These are phyloP conservation scores for Sminthurides bifidus DNA, from an alignment of 1,140 invertebrate genomes.

Conservation along the genomic window DNA sequence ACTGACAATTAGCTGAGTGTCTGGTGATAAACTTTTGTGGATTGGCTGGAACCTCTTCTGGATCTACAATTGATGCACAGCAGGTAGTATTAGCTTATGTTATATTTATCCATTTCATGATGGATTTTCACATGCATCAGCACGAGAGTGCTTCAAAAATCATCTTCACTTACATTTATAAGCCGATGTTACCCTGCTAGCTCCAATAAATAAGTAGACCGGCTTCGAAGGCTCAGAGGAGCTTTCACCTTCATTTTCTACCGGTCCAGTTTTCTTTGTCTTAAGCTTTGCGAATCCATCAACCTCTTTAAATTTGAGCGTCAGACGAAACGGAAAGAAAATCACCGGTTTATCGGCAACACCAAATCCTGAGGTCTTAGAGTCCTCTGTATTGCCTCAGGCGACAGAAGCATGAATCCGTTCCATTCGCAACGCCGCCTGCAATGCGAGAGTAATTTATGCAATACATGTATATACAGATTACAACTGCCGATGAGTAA, in stretches of 20 bases:
- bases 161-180: constrained; percentile 53
- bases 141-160: too few species aligned
- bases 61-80: constrained; percentile 11
- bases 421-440: neutral
- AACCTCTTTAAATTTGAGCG: constrained; percentile 45
- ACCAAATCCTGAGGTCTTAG: constrained; percentile 45
- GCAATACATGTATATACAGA: too few species aligned
- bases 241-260: neutral
- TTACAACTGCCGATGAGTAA: too few species aligned
- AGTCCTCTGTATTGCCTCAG: constrained; percentile 44
- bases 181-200: constrained; percentile 55
- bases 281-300: neutral
- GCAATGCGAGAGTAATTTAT: neutral
- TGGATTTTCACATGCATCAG: too few species aligned
- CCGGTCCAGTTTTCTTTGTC: neutral
- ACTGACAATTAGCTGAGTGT: constrained; percentile 57
- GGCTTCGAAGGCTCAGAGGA: too few species aligned
- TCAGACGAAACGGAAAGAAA: constrained; percentile 62
- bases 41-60: constrained; percentile 33
- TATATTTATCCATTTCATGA: too few species aligned
- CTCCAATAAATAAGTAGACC: constrained; percentile 50
- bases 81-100: neutral
- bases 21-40: constrained; percentile 54
- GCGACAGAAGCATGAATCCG: constrained; percentile 38
- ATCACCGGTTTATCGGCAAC: constrained; percentile 46